Conservation (phyloP, 2,888 invertebrate genomes). For the Eupithecia subfuscata region DNA sequence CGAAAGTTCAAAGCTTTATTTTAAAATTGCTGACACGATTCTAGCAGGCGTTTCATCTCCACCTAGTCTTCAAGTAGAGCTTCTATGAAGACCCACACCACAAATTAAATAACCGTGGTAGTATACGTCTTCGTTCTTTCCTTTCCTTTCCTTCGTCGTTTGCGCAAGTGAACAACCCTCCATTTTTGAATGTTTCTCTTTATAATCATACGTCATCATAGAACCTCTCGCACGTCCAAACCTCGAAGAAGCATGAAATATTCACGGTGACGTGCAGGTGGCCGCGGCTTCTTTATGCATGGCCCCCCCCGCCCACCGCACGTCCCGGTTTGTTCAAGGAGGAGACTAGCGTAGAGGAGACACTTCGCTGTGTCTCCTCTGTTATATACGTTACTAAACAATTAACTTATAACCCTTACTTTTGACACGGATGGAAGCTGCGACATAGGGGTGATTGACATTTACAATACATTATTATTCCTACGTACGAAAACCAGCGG, state of each 20-base stretch:
- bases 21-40: not conserved
- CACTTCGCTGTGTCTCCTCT: too few relatives aligned
- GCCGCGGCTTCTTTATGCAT: conserved; percentile 77
- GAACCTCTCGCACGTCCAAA: conserved; percentile 48
- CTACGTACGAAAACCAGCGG: not conserved
- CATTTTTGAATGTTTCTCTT: not conserved
- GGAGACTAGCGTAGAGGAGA: conserved; percentile 23
- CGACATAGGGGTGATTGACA: not conserved
- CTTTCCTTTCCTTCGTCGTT: not conserved
- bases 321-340: conserved; percentile 63
- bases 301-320: conserved; percentile 73
- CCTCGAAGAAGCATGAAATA: conserved; percentile 66
- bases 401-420: too few relatives aligned
- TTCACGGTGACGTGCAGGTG: conserved; percentile 78
- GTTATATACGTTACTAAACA: too few relatives aligned
- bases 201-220: not conserved
- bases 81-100: not conserved
- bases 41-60: not conserved
- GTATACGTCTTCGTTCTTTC: not conserved
- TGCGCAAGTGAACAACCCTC: not conserved
- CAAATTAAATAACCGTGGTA: not conserved
- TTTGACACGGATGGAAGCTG: not conserved
- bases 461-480: not conserved
- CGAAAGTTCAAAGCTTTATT: not conserved
- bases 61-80: not conserved